Conservation (phyloP, 1,140 invertebrate species). For the Drosophila nigrodunni region DNA sequence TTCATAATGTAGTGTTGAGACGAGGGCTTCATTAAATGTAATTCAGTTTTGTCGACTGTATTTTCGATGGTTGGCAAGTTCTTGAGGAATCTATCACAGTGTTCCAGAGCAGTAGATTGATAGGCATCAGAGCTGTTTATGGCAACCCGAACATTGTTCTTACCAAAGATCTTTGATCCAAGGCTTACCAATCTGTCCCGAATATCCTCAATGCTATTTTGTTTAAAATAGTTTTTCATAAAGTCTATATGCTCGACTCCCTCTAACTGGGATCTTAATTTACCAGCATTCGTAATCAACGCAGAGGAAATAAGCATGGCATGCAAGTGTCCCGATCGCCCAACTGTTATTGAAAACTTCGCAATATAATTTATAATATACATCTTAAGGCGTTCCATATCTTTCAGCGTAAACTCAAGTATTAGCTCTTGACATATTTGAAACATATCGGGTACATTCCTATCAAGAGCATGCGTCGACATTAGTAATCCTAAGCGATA, state of each 20-base stretch:
- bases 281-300: slow-evolving; percentile 88
- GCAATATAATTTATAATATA: slow-evolving; percentile 91
- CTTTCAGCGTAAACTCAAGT: slow-evolving; percentile 88
- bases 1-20: slow-evolving; percentile 91
- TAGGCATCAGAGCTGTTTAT: slow-evolving; percentile 88
- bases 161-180: slow-evolving; percentile 87
- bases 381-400: slow-evolving; percentile 91
- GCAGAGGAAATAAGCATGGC: slow-evolving; percentile 92
- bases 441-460: slow-evolving; percentile 92
- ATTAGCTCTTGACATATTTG: slow-evolving; percentile 93
- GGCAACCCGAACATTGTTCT: slow-evolving; percentile 87
- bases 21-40: slow-evolving; percentile 53
- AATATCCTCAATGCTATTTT: slow-evolving; percentile 87
- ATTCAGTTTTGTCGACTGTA: slow-evolving; percentile 59
- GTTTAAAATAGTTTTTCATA: slow-evolving; percentile 92
- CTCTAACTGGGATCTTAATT: slow-evolving; percentile 88
- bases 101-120: slow-evolving; percentile 83
- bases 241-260: slow-evolving; percentile 92
- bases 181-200: slow-evolving; percentile 88
- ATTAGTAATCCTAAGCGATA: slow-evolving; percentile 91
- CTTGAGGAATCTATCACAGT: slow-evolving; percentile 85
- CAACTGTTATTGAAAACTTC: slow-evolving; percentile 90
- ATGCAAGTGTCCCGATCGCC: slow-evolving; percentile 91
- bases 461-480: slow-evolving; percentile 92
- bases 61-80: slow-evolving; percentile 72